Conservation (phyloP, 2,797 vertebrate genomes). For the Limosa lapponica region DNA sequence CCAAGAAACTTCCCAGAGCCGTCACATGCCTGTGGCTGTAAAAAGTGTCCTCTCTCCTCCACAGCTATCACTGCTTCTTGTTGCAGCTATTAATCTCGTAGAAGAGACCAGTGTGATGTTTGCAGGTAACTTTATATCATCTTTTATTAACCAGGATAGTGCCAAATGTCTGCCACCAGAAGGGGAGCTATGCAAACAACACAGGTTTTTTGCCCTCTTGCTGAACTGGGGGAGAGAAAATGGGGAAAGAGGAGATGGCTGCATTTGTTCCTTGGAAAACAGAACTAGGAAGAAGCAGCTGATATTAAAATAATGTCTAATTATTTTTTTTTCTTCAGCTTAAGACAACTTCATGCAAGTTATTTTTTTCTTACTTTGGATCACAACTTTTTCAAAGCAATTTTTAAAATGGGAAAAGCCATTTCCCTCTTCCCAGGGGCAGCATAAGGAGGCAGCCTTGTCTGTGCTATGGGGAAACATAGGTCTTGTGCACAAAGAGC, state of each 20-base stretch:
- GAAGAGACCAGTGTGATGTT: background rate
- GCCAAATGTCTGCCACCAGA: background rate
- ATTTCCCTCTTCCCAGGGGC: background rate
- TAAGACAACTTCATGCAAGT: background rate
- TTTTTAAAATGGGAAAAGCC: background rate
- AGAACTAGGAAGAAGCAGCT: background rate
- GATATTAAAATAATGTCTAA: background rate
- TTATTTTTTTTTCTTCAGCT: background rate
- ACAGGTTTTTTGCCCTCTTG: accelerated
- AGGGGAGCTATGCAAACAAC: background rate
- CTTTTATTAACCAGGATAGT: background rate
- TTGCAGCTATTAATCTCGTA: background rate
- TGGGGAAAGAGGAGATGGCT: background rate
- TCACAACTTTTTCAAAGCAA: background rate
- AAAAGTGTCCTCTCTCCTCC: background rate
- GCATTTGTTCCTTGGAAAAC: background rate
- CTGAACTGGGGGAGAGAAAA: background rate
- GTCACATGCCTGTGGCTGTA: accelerated
- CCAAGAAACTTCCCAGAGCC: background rate
- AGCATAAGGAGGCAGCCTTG: background rate
- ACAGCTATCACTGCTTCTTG: background rate
- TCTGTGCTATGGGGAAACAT: accelerated
- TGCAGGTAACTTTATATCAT: background rate
- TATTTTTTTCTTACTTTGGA: background rate
- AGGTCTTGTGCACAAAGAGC: accelerated